Base-by-base conservation (phyloP, 2,113 vertebrate genomes). In the Nicator chloris region DNA sequence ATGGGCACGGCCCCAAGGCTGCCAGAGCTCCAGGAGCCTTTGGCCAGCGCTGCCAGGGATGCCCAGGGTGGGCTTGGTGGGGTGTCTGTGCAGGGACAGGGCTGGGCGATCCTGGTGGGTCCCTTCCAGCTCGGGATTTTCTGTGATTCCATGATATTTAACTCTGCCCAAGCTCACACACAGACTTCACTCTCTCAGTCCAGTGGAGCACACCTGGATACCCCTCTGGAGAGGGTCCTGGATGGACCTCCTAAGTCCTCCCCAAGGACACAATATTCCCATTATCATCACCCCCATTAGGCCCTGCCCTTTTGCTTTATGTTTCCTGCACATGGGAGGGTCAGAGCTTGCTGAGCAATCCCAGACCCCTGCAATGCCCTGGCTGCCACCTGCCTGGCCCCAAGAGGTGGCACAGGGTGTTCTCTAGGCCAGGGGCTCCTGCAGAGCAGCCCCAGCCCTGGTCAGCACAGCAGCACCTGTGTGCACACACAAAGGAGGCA, bases 171-270 rank as follows among this genome's bases (percentile, higher is more conserved):
- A 45, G 56, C 13, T 73, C 15, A 2, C 31, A 65, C 2, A 5
- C 2, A 16, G 20, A 61, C 5, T 24, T 44, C 50, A n/a, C 37
- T 5, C 22, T 31, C 39, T 15, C 33, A 72, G 27, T 19, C 37
- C 2, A 0, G 2, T n/a, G 8, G 1, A 15, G 33, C 60, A 44
- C 35, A 30, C 2, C 10, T 5, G 10, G n/a, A 49, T 5, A 54
- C 5, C 21, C 15, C 30, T 42, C 47, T 33, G 53, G 30, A 65
- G 40, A 51, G 33, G 15, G 11, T 7, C 50, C 72, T 37, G 10
- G 6, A 56, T 2, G 11, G 6, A 35, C 17, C 47, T 21, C 35
- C 20, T 8, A 9, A 42, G 2, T 31, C 20, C 26, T 26, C 15
- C 16, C 14, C 22, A 28, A 47, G 27, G 30, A 86, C 28, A 17